Base-by-base conservation (phyloP, 2,888 invertebrate genomes). In the Tenthredo scrophulariae region DNA sequence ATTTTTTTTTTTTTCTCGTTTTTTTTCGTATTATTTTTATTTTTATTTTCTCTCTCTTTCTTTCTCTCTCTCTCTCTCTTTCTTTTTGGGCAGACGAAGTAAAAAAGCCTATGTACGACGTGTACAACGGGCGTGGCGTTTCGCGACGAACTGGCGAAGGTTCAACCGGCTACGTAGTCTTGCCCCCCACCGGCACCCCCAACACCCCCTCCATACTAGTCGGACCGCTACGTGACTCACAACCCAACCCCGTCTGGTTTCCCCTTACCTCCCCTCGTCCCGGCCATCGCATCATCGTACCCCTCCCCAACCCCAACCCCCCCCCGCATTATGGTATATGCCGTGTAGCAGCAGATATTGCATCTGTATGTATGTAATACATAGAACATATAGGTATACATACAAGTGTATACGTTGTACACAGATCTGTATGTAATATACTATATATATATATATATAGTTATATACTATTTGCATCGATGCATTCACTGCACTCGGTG, bases 101-200 rank as follows among this genome's bases (percentile, higher is more conserved):
- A 54, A 77, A 43, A 43, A 77, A 54, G 18, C 26, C 75, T 50
- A 33, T 33, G 58, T 80, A 80, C 58, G 26, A 62, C 62, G 54
- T 26, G 72, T 65, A 43, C 80, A 77, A 62, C 92, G 92, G 92
- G 93, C 92, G 92, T 93, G 93, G 92, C 93, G 93, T 91, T 91
- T 91, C 92, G 92, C 93, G 92, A 92, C 91, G 90, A 91, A 93
- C 92, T 93, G 92, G 88, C 92, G 89, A 88, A 88, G 87, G 87
- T 84, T 84, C 79, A 67, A 85, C 85, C 80, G 82, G 85, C 70
- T 33, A 70, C 82, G 58, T 67, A 79, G 80, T 80, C 70, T 70
- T 72, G 70, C 70, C 65, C 85, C 77, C 77, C 87, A 87, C 88
- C 87, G 83, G 87, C 87, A 88, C 89, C 75, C 90, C 88, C 88